Base-by-base conservation (phyloP, 1,140 invertebrate genomes). In the Diabrotica undecimpunctata region DNA sequence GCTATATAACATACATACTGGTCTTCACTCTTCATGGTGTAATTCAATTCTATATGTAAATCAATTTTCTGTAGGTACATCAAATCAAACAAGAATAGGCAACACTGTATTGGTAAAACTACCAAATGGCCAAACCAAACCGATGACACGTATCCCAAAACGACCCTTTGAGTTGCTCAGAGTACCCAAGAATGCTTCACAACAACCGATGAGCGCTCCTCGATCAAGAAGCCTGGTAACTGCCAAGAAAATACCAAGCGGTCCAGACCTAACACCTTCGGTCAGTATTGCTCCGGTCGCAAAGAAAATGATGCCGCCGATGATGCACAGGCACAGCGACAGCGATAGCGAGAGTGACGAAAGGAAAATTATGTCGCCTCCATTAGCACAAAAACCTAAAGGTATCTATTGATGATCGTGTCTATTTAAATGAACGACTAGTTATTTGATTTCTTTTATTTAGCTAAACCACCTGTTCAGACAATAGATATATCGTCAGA, bases 401-500 rank as follows among this genome's bases (percentile, higher is more conserved):
- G 63, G 63, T 61, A 64, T 52, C 54, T 67, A 58, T 39, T 38
- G 41, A 61, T 68, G 25, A 2, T 25, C 25, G n/a, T n/a, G 11
- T 46, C 41, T n/a, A 46, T n/a, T 46, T 46, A 4, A 46, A 10
- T 46, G 41, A 46, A 46, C 5, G n/a, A 46, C 41, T 10, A 46
- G 6, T 46, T 46, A 6, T 46, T 46, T 46, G 8, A 10, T 41
- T 54, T 5, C 60, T 14, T 65, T 58, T 61, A 39, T 65, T 46
- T 66, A 74, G 72, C 65, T 12, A 70, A 76, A 69, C 66, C 59
- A 65, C 68, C 67, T 56, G 80, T 85, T 0, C 82, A 85, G 5
- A 85, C 83, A 60, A 90, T 92, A 72, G 89, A 90, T 62, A 87
- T 86, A 67, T 85, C 84, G 55, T 85, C 84, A 5, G 86, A 88